These are phyloP conservation scores for Argentina silus DNA, from an alignment of 2,797 vertebrate species.

Conservation along the genomic window DNA sequence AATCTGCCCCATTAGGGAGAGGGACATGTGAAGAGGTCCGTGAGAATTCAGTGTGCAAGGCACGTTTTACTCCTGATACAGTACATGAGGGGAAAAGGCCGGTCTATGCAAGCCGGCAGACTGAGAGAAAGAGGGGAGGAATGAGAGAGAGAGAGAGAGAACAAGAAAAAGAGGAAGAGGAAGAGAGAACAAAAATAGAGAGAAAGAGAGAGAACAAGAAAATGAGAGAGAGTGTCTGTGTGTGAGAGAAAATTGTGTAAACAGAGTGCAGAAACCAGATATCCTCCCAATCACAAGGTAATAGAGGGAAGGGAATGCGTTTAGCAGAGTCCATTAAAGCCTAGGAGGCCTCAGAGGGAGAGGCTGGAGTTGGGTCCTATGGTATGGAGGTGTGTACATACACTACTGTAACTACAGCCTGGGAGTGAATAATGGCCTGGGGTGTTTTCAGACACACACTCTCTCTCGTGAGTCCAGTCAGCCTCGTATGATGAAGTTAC, in stretches of 20 bases:
- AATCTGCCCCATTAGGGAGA: conserved; percentile 58
- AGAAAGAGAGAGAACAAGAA: conserved; percentile 40
- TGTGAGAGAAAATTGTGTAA: conserved; percentile 42
- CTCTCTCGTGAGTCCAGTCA: conserved; percentile 57
- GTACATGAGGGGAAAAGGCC: background rate
- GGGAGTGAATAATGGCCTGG: conserved; percentile 70
- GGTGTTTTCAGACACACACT: conserved; percentile 72
- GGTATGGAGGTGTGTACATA: conserved; percentile 23
- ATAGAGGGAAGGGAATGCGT: conserved; percentile 73
- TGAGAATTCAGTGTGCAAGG: conserved; percentile 33
- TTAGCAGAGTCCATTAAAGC: conserved; percentile 80
- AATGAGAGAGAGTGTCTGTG: conserved; percentile 4
- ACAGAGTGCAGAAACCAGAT: conserved; percentile 75
- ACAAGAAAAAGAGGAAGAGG: background rate
- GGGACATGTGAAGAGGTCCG: conserved; percentile 54
- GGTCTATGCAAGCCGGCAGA: background rate
- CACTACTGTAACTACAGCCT: conserved; percentile 64
- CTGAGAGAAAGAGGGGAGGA: background rate
- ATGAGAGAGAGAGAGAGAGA: conserved; percentile 7
- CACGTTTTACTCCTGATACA: conserved; percentile 27
- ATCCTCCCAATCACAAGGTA: conserved; percentile 66
- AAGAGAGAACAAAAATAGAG: background rate
- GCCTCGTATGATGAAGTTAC: conserved; percentile 77
- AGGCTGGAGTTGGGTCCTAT: conserved; percentile 33
- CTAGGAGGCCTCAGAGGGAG: conserved; percentile 71